These are phyloP conservation scores for Micropoecilia bifurca DNA, from an alignment of 2,797 vertebrate genomes.

Conservation along the genomic window DNA sequence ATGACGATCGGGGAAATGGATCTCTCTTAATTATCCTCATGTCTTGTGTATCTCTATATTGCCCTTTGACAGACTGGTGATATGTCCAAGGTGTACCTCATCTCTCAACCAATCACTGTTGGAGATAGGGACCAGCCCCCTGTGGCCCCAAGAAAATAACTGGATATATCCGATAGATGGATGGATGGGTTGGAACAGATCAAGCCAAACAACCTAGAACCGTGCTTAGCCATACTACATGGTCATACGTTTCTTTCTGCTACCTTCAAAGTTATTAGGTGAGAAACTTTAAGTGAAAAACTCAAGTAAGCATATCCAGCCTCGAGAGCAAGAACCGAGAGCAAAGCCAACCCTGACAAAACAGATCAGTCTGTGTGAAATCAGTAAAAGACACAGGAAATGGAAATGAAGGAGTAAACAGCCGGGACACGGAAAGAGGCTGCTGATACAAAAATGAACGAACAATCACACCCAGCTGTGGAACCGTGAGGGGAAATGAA, in stretches of 20 bases:
- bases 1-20: background rate
- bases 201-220: background rate
- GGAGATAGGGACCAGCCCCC: background rate
- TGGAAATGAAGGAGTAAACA: background rate
- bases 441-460: background rate
- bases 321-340: background rate
- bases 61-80: background rate
- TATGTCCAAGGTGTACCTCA: background rate
- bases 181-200: background rate
- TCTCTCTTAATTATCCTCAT: background rate
- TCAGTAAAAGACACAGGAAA: background rate
- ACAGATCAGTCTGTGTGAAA: background rate
- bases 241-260: background rate
- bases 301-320: too few species aligned
- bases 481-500: conserved; percentile 3
- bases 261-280: background rate
- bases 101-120: background rate
- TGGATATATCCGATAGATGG: background rate
- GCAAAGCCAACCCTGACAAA: background rate
- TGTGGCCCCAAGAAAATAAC: background rate
- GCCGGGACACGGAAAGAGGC: background rate
- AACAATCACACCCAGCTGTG: background rate
- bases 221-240: background rate
- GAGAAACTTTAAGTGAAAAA: background rate
- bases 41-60: background rate